Base-by-base conservation (phyloP, 2,888 invertebrate genomes). In the Xanthorhoe spadicearia region DNA sequence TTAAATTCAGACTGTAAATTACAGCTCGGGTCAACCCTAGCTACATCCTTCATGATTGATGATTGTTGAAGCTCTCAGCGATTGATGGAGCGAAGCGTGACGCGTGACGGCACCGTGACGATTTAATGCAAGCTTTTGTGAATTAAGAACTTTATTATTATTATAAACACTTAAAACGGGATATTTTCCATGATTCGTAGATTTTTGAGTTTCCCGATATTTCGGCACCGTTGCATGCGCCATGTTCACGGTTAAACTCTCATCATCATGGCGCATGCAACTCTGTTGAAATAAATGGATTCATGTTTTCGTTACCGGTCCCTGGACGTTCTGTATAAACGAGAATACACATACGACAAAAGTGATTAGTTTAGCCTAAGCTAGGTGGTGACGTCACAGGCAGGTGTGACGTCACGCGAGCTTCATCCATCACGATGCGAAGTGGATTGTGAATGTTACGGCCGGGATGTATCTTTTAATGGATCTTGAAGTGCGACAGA, bases 91-190 rank as follows among this genome's bases (percentile, higher is more conserved):
- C 28, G 35, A 1, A 46, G 38, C 38, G 38, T 43, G 38, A 13
- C 38, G 38, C 17, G 61, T 61, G 55, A 55, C 61, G 61, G 49
- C 49, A 54, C 2, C 61, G 54, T 46, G 53, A 61, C 61, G 60
- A 35, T 54, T n/a, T n/a, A 32, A 13, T 15, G 35, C 54, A 5
- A 3, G 18, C 32, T 32, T 32, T 32, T 32, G 32, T 13, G 13
- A 43, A 43, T 13, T 10, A 43, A 1, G 38, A 1, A 43, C 38
- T 38, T 38, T 2, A 13, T 13, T 43, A 43, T 43, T 43, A 43
- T 43, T 43, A 43, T 4, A 13, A 43, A n/a, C n/a, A n/a, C n/a
- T n/a, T n/a, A n/a, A n/a, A n/a, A n/a, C n/a, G n/a, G n/a, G n/a
- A n/a, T n/a, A n/a, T n/a, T n/a, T n/a, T n/a, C n/a, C n/a, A n/a